Evolutionary conservation across 2,888 invertebrate species (phyloP).

Genomic region (Protonemura montana): DNA sequence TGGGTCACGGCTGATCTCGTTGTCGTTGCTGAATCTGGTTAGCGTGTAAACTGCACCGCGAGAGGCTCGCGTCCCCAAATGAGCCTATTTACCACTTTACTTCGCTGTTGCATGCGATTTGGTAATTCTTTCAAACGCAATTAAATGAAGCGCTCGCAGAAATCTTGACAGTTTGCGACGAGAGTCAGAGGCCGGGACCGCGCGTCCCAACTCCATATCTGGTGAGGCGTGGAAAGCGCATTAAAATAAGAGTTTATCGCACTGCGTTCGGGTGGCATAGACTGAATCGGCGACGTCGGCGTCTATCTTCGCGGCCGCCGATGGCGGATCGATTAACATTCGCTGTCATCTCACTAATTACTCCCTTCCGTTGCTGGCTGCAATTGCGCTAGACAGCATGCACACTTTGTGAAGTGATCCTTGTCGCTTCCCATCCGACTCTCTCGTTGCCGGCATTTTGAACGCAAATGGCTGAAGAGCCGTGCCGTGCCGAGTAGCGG

Average conservation of each 20-base stretch:
- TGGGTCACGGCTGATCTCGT: background rate
- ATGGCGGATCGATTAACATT: background rate
- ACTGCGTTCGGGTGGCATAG: background rate
- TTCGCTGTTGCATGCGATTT: background rate
- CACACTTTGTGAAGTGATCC: background rate
- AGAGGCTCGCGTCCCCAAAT: background rate
- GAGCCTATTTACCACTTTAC: background rate
- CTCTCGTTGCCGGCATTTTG: background rate
- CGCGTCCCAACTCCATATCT: too few species aligned
- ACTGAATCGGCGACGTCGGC: background rate
- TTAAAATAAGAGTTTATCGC: background rate
- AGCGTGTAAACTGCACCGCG: background rate
- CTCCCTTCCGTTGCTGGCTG: background rate
- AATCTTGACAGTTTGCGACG: too few species aligned
- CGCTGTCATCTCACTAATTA: background rate
- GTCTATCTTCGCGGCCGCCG: background rate
- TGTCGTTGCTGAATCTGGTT: background rate
- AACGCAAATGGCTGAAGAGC: slow-evolving; percentile 2
- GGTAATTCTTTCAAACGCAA: background rate
- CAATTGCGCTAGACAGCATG: background rate
- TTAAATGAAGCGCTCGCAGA: background rate
- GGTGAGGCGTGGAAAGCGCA: too few species aligned
- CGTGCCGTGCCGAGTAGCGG: slow-evolving; percentile 39
- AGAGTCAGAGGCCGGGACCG: too few species aligned
- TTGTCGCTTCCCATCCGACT: background rate